Evolutionary conservation across 1,140 invertebrate genomes (phyloP), one percentile per base, ranked within the genome.

Genomic region (Aethina tumida): DNA sequence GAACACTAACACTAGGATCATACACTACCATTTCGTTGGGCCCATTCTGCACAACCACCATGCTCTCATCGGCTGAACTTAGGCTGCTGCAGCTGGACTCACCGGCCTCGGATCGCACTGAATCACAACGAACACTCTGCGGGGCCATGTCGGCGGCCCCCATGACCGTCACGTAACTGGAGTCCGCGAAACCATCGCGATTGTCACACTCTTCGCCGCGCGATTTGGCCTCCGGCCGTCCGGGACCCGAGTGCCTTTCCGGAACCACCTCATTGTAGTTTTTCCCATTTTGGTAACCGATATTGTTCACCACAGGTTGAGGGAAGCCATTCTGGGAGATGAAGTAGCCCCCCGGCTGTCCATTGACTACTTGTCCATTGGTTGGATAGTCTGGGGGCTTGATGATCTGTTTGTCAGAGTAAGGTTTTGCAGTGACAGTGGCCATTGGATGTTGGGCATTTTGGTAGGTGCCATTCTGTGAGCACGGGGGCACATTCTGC

Each of bases 21-120:
- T 56, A 61, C 39, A 63, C 55, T 27, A 62, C 58, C 49, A 61
- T 56, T 22, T 59, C 59, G 22, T 43, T 28, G 20, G 43, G 32
- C 31, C 52, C 41, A 28, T 35, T 48, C 20, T 51, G 53, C 26
- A 56, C 53, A 15, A 55, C 48, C 9, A 55, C 40, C 39, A 56
- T 40, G 20, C 56, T 45, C 31, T 60, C 59, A 44, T 62, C 61
- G 13, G 49, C 50, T 13, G 62, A 65, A 41, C 61, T 63, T n/a
- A 62, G 52, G 51, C 63, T 65, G 42, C 63, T 63, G 45, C 64
- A 66, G 41, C 61, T 64, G 1, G 64, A 65, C 45, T 67, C 64
- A 8, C 63, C 64, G 34, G 63, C 49, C 45, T 65, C 65, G 4
- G 63, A 64, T 12, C 61, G 57, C 34, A 64, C 64, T 27, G 65